These are phyloP conservation scores for Drosophila longiperda DNA, from an alignment of 2,888 invertebrate species.

Conservation along the genomic window DNA sequence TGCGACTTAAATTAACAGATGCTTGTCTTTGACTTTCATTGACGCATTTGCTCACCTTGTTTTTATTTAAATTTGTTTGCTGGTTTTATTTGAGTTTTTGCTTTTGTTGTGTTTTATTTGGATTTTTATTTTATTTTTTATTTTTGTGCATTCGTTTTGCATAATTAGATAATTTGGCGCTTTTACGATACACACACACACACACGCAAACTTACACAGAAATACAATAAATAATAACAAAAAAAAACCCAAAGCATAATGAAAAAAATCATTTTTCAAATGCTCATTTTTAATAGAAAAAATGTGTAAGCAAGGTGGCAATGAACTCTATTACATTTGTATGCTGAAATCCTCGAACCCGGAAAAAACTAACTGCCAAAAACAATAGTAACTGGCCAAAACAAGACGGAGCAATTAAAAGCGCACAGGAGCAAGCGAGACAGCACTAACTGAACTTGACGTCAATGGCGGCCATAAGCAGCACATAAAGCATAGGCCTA, in stretches of 20 bases:
- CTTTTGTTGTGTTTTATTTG: slow-evolving; percentile 22
- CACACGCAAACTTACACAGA: background rate
- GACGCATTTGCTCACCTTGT: slow-evolving; percentile 78
- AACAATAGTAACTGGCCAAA: slow-evolving; percentile 21
- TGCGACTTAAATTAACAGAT: slow-evolving; percentile 55
- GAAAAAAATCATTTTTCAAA: slow-evolving; percentile 36
- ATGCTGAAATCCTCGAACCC: slow-evolving; percentile 72
- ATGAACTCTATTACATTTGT: slow-evolving; percentile 70
- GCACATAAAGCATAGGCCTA: slow-evolving; percentile 53
- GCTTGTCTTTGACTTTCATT: slow-evolving; percentile 68
- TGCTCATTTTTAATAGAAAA: slow-evolving; percentile 59
- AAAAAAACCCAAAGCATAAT: slow-evolving; percentile 33
- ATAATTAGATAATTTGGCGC: slow-evolving; percentile 66
- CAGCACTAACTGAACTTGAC: slow-evolving; percentile 64
- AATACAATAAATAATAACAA: background rate
- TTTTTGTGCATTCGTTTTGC: slow-evolving; percentile 59
- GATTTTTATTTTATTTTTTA: slow-evolving; percentile 9
- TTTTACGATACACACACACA: slow-evolving; percentile 35
- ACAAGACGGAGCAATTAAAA: background rate
- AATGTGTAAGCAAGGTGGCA: slow-evolving; percentile 71
- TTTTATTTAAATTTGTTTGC: slow-evolving; percentile 57
- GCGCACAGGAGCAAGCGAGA: slow-evolving; percentile 25
- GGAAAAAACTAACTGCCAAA: slow-evolving; percentile 40
- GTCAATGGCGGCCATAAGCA: slow-evolving; percentile 62
- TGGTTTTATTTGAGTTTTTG: slow-evolving; percentile 34